Conservation (phyloP, 2,888 invertebrate genomes). For the Escarpia spicata region DNA sequence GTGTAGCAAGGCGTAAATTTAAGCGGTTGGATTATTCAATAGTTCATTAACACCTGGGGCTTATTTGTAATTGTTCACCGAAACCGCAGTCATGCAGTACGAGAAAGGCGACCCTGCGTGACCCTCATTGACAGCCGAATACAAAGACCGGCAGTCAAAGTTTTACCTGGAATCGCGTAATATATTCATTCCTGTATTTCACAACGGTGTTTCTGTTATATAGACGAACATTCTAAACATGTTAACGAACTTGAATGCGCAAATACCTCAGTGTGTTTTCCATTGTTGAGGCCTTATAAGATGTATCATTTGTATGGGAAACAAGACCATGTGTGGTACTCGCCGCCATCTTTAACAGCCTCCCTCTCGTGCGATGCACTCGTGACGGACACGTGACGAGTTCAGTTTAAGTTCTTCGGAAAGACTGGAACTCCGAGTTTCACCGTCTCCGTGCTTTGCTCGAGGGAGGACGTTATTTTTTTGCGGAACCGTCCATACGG, state of each 20-base stretch:
- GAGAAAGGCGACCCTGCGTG: not conserved
- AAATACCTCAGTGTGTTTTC: not conserved
- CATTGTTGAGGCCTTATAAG: not conserved
- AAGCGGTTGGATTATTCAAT: not conserved
- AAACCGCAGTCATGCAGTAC: not conserved
- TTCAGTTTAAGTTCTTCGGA: constrained; percentile 4
- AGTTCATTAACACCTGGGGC: not conserved
- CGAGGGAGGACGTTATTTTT: not conserved
- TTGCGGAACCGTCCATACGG: not conserved
- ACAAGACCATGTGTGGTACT: not conserved
- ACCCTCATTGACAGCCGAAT: not conserved
- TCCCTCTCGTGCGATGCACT: not conserved
- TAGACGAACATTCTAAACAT: not conserved
- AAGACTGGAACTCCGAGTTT: not conserved
- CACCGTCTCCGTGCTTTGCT: not conserved
- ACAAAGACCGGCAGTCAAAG: not conserved
- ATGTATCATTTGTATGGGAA: not conserved
- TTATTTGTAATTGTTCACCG: not conserved
- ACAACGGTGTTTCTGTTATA: too few species aligned
- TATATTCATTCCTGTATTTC: not conserved
- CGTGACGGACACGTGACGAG: not conserved
- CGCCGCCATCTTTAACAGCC: not conserved
- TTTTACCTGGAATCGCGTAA: not conserved
- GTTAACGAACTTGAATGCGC: not conserved
- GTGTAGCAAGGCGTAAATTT: not conserved